phyloP scores from a whole-genome alignment of 2,113 vertebrate species.

The Rana temporaria region DNA sequence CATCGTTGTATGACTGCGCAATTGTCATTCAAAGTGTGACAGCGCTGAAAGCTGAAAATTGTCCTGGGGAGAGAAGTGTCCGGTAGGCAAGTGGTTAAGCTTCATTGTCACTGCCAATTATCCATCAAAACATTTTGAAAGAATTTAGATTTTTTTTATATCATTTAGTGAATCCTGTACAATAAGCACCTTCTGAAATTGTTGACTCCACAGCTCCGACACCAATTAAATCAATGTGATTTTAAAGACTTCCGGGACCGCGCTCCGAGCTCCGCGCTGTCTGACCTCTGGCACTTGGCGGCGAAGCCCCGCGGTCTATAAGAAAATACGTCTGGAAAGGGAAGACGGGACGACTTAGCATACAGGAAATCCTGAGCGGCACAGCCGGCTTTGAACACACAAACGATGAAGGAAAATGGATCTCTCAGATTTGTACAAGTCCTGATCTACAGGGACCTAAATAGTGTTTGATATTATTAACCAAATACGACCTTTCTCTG shows the following conservation, averaged over 20 bases:
- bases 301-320: not conserved
- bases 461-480: not conserved
- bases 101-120: too few relatives aligned
- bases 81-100: too few relatives aligned
- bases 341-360: not conserved
- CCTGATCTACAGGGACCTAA: not conserved
- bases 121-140: too few relatives aligned
- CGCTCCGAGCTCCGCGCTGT: not conserved
- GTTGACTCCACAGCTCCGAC: not conserved
- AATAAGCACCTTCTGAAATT: not conserved
- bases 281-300: not conserved
- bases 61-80: too few relatives aligned
- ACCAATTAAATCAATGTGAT: not conserved
- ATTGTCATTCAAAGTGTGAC: too few relatives aligned
- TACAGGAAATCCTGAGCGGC: slow-evolving; percentile 16
- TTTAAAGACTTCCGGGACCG: not conserved
- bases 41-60: too few relatives aligned
- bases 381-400: not conserved
- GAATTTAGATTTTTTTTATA: not conserved
- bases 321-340: not conserved
- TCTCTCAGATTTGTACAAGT: too few relatives aligned
- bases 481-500: not conserved
- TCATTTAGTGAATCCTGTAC: not conserved
- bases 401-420: not conserved
- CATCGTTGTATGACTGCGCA: too few relatives aligned